Base-by-base conservation (phyloP, 2,113 vertebrate genomes). In the Andinoacara biseriatus region DNA sequence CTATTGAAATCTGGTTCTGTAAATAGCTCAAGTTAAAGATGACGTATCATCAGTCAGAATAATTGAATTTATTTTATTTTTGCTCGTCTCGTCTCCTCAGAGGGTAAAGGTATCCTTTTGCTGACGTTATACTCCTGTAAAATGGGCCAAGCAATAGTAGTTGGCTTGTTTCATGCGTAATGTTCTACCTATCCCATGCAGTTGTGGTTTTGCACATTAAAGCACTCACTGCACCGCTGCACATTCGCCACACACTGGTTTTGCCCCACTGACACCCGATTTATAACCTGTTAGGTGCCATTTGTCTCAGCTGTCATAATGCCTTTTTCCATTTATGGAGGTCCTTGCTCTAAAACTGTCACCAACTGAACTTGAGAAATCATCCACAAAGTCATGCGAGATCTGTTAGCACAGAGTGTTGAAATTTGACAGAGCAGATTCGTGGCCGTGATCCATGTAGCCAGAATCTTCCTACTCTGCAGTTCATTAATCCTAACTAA, bases 401-500 rank as follows among this genome's bases (percentile, higher is more conserved):
- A 69, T 81, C 76, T 6, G 35, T 74, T 31, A 78, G 56, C 58
- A 20, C 17, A 54, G 18, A 43, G 24, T 76, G 59, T 62, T 15
- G 43, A 74, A 15, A 81, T 76, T 74, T 72, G 65, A 87, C 20
- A 10, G 31, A 77, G 77, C 81, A 85, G 54, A 77, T 90, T 83
- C 89, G 52, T 60, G 60, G n/a, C 84, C 14, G 24, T 35, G 56
- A 26, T 65, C 26, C 74, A 80, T 62, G 49, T 3, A 59, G 74
- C 82, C 85, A 88, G 85, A 87, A 22, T 67, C 58, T 31, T 83
- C 13, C 26, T 33, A 26, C 83, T 84, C 57, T 82, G 80, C 82
- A 75, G 86, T 89, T 84, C 7, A 72, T 75, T 82, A 84, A 86
- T 89, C 62, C 75, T 80, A 81, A 81, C 43, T 81, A 86, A 84